Evolutionary conservation across 2,113 vertebrate genomes (phyloP).

Genomic region (Mola mola): DNA sequence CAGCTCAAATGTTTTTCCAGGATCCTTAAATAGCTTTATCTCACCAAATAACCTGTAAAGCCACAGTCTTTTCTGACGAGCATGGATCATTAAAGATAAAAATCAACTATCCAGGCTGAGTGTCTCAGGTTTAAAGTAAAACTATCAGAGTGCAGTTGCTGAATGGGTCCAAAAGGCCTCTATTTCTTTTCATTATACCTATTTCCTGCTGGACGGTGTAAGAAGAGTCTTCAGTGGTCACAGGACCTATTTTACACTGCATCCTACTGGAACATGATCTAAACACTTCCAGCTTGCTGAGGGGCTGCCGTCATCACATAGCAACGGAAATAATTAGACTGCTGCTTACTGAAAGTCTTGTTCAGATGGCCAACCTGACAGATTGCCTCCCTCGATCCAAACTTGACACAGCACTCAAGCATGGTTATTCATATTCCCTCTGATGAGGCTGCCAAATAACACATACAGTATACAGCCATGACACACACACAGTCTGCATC

Average conservation of each 20-base stretch:
- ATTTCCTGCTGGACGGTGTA: neutral
- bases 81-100: neutral
- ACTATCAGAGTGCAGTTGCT: conserved; percentile 18
- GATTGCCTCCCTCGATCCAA: conserved; percentile 30
- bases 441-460: conserved; percentile 25
- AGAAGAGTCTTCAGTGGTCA: conserved; percentile 10
- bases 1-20: no score
- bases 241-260: conserved; percentile 5
- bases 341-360: conserved; percentile 18
- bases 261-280: conserved; percentile 19
- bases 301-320: conserved; percentile 47
- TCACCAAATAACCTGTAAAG: no score
- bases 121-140: neutral
- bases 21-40: no score
- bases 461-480: conserved; percentile 1
- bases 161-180: neutral
- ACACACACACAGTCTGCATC: neutral
- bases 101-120: neutral
- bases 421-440: conserved; percentile 25
- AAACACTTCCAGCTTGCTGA: conserved; percentile 25
- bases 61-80: no score
- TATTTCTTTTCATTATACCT: neutral
- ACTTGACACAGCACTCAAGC: conserved; percentile 36
- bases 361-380: conserved; percentile 37
- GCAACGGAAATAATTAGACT: conserved; percentile 57